Evolutionary conservation across 2,888 invertebrate genomes (phyloP), one percentile per base, ranked within the genome.

Genomic region (Ectemnius cavifrons): DNA sequence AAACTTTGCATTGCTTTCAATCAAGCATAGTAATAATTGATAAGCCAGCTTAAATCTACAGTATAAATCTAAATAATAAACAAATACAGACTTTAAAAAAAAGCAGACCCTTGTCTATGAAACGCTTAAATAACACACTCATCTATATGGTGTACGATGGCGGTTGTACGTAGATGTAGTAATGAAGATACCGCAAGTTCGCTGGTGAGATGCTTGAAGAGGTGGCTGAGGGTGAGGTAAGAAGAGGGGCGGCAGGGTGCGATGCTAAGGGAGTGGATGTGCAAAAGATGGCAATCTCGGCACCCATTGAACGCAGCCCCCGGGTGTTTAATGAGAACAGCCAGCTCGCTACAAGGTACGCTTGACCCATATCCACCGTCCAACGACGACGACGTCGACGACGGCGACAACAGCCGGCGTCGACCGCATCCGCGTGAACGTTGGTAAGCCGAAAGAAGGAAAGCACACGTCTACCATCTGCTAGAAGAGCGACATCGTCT

Each of bases 251-350:
- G 45, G 73, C 52, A 68, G 62, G 80, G 37, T 37, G 37, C 37
- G 37, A 37, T 37, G 37, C 37, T 37, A 8, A 37, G 11, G 37
- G 11, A 37, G 37, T 37, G 37, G 37, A 11, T 79, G 82, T 75
- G 81, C 82, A 73, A 82, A 83, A 84, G 80, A 83, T 80, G 80
- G 82, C 78, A 84, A 83, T 82, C 84, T 84, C 79, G 70, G 74
- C 78, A 75, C 77, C 78, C 85, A 83, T 86, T 86, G 85, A 86
- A 84, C 84, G 77, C 74, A 67, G 76, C 82, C 78, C 66, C 78
- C 80, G 80, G 79, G 83, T 84, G 80, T 84, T 85, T 85, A 85
- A 84, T 82, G 85, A 84, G 85, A 78, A 66, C 74, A 73, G 75
- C 59, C 73, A 61, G 67, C 68, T 77, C 52, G 80, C 70, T 77